Percentiles rank a stretch among this genome's conserved stretches.
phyloP scores from a whole-genome alignment of 2,113 vertebrate species.

The Halichoeres trimaculatus region DNA sequence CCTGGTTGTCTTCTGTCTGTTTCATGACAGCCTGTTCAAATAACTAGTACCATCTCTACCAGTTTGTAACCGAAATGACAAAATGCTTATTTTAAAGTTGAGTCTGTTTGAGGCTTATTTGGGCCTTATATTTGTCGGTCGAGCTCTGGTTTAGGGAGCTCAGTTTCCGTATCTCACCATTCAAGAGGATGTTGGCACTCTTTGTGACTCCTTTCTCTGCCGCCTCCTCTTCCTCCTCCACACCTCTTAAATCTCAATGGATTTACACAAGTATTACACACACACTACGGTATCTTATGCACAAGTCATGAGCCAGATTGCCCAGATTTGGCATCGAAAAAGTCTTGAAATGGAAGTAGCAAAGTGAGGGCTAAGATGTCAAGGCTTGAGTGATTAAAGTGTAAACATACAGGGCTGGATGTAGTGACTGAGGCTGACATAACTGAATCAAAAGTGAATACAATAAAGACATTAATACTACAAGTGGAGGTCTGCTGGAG shows the following conservation, averaged over 20 bases:
- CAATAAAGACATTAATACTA: neutral
- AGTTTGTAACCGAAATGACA: too few species aligned
- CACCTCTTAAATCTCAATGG: conserved; percentile 8
- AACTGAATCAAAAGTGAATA: conserved; percentile 2
- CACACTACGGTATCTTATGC: neutral
- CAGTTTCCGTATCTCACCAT: neutral
- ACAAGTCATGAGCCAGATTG: neutral
- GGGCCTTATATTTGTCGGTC: neutral
- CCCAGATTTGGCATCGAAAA: neutral
- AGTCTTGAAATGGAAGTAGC: neutral
- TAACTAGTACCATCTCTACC: too few species aligned
- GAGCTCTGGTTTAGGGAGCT: neutral
- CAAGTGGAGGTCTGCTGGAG: neutral
- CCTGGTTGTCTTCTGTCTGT: too few species aligned
- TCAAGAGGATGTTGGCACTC: conserved; percentile 4
- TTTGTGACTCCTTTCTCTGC: neutral
- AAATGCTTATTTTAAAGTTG: too few species aligned
- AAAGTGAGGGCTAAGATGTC: conserved; percentile 12
- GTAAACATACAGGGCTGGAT: conserved; percentile 10
- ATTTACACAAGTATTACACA: neutral
- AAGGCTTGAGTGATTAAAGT: conserved; percentile 15
- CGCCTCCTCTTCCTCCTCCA: conserved; percentile 21
- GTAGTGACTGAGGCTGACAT: neutral
- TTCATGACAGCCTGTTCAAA: too few species aligned
- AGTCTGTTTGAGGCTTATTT: neutral